These are phyloP conservation scores for Rhinatrema bivittatum DNA, from an alignment of 2,797 vertebrate species.

Conservation along the genomic window DNA sequence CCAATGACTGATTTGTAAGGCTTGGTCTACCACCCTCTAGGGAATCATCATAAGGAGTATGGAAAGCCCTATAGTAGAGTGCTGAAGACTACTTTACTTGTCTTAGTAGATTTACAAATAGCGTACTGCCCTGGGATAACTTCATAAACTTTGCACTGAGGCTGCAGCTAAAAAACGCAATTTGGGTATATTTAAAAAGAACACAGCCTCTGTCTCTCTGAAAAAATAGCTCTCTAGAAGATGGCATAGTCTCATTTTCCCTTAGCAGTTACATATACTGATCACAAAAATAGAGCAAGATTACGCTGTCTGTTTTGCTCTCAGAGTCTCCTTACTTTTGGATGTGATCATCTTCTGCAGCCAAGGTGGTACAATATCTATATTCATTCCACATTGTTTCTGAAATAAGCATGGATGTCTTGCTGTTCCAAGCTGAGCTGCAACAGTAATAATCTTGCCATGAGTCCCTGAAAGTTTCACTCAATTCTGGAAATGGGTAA, in stretches of 20 bases:
- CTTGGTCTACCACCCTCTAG: too few relatives aligned
- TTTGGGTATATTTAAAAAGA: not conserved
- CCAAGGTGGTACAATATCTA: not conserved
- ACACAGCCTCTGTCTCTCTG: not conserved
- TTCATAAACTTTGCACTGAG: not conserved
- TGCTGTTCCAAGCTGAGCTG: not conserved
- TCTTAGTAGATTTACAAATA: too few relatives aligned
- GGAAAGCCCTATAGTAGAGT: too few relatives aligned
- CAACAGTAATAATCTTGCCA: too few relatives aligned
- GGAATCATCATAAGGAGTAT: too few relatives aligned
- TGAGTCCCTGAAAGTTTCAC: too few relatives aligned
- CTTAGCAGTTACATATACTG: not conserved
- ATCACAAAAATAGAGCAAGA: not conserved
- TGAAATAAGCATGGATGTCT: not conserved
- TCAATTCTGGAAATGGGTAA: too few relatives aligned
- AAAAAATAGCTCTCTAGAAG: not conserved
- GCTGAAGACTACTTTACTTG: too few relatives aligned
- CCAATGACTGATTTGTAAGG: too few relatives aligned
- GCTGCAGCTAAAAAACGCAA: not conserved
- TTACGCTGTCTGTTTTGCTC: not conserved
- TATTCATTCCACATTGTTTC: not conserved
- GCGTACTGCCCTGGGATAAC: not conserved
- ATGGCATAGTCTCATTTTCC: not conserved
- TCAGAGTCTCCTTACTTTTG: not conserved
- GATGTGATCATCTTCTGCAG: not conserved